Evolutionary conservation across 2,113 vertebrate species (phyloP).

Genomic region (Macroglossus sobrinus): DNA sequence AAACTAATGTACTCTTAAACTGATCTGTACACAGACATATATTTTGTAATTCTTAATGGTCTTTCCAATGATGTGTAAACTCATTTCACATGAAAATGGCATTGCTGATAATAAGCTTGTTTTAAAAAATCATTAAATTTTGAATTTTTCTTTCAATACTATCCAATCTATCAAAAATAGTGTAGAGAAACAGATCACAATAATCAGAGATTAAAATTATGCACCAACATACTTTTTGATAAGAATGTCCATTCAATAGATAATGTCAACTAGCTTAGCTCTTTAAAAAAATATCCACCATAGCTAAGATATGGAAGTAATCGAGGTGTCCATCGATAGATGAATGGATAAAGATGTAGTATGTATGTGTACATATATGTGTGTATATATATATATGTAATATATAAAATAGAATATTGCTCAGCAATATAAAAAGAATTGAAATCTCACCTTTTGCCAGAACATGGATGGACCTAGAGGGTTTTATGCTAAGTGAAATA

Average conservation of each 20-base stretch:
- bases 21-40: background rate
- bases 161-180: background rate
- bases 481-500: background rate
- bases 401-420: background rate
- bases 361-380: no score
- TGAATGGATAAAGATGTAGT: background rate
- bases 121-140: background rate
- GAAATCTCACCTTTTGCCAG: background rate
- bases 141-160: background rate
- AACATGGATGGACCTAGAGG: background rate
- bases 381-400: no score
- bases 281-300: background rate
- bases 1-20: background rate
- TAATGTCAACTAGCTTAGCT: background rate
- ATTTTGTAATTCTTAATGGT: background rate
- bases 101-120: background rate
- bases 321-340: background rate
- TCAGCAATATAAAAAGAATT: background rate
- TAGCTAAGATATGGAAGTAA: background rate
- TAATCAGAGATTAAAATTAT: background rate
- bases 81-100: background rate
- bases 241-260: background rate
- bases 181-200: background rate
- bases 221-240: background rate
- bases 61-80: background rate